These are phyloP conservation scores for Ictalurus punctatus DNA, from an alignment of 2,113 vertebrate genomes.

Conservation along the genomic window DNA sequence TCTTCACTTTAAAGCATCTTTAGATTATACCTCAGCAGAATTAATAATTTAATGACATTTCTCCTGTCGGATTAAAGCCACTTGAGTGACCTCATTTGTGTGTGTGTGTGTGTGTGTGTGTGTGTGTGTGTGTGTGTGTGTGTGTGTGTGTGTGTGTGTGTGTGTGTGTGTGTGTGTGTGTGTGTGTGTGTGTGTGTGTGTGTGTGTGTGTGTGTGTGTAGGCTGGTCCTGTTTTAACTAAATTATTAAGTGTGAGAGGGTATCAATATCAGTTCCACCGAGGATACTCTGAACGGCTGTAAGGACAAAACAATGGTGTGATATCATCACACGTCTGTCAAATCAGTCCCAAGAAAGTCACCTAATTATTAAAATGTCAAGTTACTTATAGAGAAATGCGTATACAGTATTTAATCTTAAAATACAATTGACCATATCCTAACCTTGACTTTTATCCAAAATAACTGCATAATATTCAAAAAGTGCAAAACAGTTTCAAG, in stretches of 20 bases:
- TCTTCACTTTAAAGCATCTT: slow-evolving; percentile 46
- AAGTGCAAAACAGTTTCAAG: neutral
- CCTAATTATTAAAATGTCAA: neutral
- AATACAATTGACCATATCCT: neutral
- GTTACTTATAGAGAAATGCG: neutral
- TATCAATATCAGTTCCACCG: slow-evolving; percentile 50
- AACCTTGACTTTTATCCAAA: neutral
- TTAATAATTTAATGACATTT: slow-evolving; percentile 66
- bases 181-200: slow-evolving; percentile 23
- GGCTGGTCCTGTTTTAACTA: slow-evolving; percentile 52
- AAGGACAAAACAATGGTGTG: neutral
- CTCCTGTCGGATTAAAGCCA: slow-evolving; percentile 65
- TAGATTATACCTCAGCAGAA: slow-evolving; percentile 37
- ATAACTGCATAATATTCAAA: neutral
- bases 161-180: too few species aligned
- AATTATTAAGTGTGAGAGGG: slow-evolving; percentile 65
- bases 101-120: slow-evolving; percentile 49
- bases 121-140: too few species aligned
- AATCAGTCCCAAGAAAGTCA: neutral
- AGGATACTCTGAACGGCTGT: slow-evolving; percentile 23
- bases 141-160: too few species aligned
- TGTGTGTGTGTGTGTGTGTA: slow-evolving; percentile 50
- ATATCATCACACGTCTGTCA: neutral
- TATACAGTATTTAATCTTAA: neutral
- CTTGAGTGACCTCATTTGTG: slow-evolving; percentile 59